Conservation (phyloP, 2,888 invertebrate species). For the Chrysomela aeneicollis region DNA sequence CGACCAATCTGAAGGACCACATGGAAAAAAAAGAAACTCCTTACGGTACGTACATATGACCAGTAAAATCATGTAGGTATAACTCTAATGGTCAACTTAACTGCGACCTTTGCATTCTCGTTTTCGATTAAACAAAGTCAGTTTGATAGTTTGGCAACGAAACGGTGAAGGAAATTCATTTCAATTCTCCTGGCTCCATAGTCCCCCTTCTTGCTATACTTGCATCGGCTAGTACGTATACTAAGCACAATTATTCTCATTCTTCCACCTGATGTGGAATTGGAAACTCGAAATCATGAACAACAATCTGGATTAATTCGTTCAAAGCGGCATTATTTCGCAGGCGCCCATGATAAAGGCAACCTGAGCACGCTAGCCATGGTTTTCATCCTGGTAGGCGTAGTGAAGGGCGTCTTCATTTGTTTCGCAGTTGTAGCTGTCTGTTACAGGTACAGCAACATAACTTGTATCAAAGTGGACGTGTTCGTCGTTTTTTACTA, state of each 20-base stretch:
- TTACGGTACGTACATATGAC: conserved; percentile 80
- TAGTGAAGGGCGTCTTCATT: conserved; percentile 94
- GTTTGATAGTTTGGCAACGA: too few relatives aligned
- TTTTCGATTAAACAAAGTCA: too few relatives aligned
- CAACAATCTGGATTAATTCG: too few relatives aligned
- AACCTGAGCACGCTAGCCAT: conserved; percentile 89
- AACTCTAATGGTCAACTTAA: too few relatives aligned
- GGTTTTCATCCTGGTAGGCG: conserved; percentile 92
- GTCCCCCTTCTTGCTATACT: too few relatives aligned
- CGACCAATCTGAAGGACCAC: conserved; percentile 65
- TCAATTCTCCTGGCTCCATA: too few relatives aligned
- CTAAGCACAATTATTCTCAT: conserved; percentile 8
- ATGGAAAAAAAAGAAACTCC: conserved; percentile 92
- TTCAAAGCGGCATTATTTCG: conserved; percentile 49
- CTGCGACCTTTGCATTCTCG: too few relatives aligned
- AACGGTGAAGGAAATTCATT: too few relatives aligned
- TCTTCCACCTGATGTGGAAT: too few relatives aligned
- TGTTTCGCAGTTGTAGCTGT: conserved; percentile 94
- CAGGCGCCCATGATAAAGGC: conserved; percentile 80
- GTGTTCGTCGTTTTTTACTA: conserved; percentile 23
- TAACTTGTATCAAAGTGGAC: conserved; percentile 16
- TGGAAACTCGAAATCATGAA: too few relatives aligned
- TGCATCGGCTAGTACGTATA: too few relatives aligned
- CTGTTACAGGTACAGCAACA: conserved; percentile 84
- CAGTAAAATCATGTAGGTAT: neutral